These are phyloP conservation scores for Lutjanus argentimaculatus DNA, from an alignment of 2,797 vertebrate species.

Conservation along the genomic window DNA sequence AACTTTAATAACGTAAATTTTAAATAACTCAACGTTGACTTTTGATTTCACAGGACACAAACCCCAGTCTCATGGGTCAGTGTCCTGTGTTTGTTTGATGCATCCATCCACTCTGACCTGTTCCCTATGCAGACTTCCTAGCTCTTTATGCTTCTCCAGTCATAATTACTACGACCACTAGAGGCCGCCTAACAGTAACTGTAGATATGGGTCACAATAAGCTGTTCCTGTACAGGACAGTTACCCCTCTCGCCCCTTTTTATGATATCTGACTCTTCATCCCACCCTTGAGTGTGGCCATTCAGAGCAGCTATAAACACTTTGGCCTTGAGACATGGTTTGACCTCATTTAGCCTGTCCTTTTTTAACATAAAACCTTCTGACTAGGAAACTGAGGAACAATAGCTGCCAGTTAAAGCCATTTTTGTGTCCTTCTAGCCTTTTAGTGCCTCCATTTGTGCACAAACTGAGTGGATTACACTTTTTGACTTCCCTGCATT, in stretches of 20 bases:
- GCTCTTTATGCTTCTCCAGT: no score
- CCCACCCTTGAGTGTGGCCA: background rate
- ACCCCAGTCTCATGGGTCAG: no score
- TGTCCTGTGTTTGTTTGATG: no score
- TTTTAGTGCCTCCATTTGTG: background rate
- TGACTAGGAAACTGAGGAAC: background rate
- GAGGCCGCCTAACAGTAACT: no score
- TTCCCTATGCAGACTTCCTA: no score
- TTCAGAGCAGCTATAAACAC: background rate
- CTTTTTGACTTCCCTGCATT: background rate
- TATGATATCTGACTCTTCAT: background rate
- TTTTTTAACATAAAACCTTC: background rate
- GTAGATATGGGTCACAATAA: no score
- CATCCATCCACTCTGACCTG: no score
- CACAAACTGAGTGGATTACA: background rate
- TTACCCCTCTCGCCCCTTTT: background rate
- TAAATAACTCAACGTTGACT: no score
- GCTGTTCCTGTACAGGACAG: no score
- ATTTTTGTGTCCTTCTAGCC: background rate
- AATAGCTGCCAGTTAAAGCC: background rate
- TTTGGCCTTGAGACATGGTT: background rate
- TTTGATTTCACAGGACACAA: no score
- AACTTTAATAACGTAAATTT: no score
- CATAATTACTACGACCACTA: no score
- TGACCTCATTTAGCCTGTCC: background rate